Evolutionary conservation across 2,888 invertebrate species (phyloP), one percentile per base, ranked within the genome.

Genomic region (Lymantria dispar): DNA sequence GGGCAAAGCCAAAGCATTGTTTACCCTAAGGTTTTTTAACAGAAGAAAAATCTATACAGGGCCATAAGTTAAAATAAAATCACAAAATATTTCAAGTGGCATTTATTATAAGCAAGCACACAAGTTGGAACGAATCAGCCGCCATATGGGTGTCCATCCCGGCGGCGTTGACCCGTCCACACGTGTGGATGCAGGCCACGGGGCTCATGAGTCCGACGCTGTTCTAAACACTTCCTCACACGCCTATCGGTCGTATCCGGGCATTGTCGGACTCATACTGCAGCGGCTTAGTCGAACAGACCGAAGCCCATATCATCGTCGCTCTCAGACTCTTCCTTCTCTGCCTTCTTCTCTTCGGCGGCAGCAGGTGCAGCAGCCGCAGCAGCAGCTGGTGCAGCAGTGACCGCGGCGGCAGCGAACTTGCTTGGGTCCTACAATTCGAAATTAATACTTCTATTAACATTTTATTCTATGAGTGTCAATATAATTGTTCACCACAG

Each of bases 281-380:
- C 15, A 36, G 36, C 46, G 56, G 62, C 61, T 93, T 96, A 97
- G 87, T 97, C 97, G 80, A 97, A 97, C 22, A 97, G 95, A 87
- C 98, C 98, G 89, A 99, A 98, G 87, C 99, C 99, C 98, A 99
- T 98, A 87, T 98, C 99, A 72, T 98, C 98, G 75, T 98, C 98
- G 59, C 94, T 94, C 78, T 95, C 96, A 7, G 94, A 93, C 52
- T 95, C 96, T 74, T 96, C 96, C 74, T 96, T 95, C 87, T 96
- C 95, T 71, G 95, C 95, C 80, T 96, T 95, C 78, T 96, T 95
- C 72, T 94, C 94, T 58, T 94, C 93, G 47, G 93, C 93, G 15
- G 94, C 93, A 13, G 94, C 92, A 39, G 94, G 93, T 13, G 95
- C 51, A 10, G 93, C 93, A 14, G 94, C 93, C 9, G 94, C 92